Evolutionary conservation across 2,888 invertebrate species (phyloP), one percentile per base, ranked within the genome.

Genomic region (Troglohyphantes excavatus): DNA sequence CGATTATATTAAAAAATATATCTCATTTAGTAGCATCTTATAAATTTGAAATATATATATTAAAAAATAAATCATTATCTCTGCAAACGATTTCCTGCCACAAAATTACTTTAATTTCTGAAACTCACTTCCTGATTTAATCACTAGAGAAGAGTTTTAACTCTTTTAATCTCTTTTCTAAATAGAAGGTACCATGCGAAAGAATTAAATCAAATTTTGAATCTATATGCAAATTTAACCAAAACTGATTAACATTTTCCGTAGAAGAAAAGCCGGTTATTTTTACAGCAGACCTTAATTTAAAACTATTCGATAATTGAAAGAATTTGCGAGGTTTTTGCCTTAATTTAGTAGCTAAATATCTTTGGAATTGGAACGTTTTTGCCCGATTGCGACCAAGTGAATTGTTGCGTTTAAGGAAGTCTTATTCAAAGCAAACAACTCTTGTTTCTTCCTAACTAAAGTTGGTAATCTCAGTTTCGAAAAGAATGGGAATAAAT

Each of bases 141-240:
- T 33, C n/a, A 9, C 33, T 6, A 6, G 33, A 33, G 9, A 33
- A 33, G 33, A 33, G 33, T 33, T 33, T 33, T 33, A 33, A 33
- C 9, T 33, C 33, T 33, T 33, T 33, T 33, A 33, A 33, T 33
- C 33, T 33, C 33, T 33, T 33, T 33, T 33, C 33, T 33, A 33
- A 33, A 33, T 33, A 33, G 9, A 33, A 33, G 3, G 33, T 33
- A 9, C 33, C n/a, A 33, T 3, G 9, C 33, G 33, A 9, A 33
- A 33, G 17, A 33, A 33, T 33, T 33, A 76, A 76, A 76, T 29
- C 23, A 21, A 76, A 33, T 21, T 53, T 73, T 73, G 76, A 76
- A 76, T 76, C 76, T 76, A 76, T 61, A 76, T 76, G 76, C 61
- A 76, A 76, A 76, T 76, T 76, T 76, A 6, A 19, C 61, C 59